Percentiles rank a stretch among this genome's conserved stretches.
These are phyloP conservation scores for Pseudomyrmex sp. DNA, from an alignment of 1,140 invertebrate species.

Conservation along the genomic window DNA sequence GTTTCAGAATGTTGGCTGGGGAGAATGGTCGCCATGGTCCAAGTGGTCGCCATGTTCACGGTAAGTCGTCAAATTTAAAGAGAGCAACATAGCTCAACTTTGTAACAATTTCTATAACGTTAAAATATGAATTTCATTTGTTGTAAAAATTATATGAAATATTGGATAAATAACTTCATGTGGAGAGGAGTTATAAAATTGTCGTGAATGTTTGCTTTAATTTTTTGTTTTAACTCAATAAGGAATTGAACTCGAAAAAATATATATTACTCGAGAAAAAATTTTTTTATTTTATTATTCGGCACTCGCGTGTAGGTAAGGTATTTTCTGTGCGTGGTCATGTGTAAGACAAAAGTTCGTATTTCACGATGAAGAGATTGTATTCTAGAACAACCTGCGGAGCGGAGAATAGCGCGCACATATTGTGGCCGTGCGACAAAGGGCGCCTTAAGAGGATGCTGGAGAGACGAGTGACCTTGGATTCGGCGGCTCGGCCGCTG, in stretches of 20 bases:
- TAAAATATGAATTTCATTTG: not conserved
- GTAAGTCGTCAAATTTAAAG: conserved; percentile 64
- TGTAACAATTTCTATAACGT: not conserved
- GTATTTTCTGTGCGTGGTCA: not conserved
- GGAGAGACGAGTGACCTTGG: no score
- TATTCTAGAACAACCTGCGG: conserved; percentile 2
- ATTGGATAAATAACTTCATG: not conserved
- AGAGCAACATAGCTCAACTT: not conserved
- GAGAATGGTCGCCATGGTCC: conserved; percentile 88
- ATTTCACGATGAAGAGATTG: conserved; percentile 4
- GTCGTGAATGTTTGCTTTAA: not conserved
- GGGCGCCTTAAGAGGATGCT: no score
- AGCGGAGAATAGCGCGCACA: not conserved
- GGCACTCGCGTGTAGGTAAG: not conserved
- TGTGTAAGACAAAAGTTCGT: not conserved
- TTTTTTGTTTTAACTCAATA: not conserved
- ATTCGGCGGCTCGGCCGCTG: no score
- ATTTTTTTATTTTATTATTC: no score
- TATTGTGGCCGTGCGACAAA: conserved; percentile 46
- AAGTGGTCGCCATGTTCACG: conserved; percentile 88
- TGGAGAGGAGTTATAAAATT: not conserved
- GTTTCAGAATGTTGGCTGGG: conserved; percentile 80
- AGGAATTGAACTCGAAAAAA: no score
- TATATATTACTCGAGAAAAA: no score
- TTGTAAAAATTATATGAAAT: not conserved